Conservation (phyloP, 2,888 invertebrate species). For the Callosobruchus maculatus region DNA sequence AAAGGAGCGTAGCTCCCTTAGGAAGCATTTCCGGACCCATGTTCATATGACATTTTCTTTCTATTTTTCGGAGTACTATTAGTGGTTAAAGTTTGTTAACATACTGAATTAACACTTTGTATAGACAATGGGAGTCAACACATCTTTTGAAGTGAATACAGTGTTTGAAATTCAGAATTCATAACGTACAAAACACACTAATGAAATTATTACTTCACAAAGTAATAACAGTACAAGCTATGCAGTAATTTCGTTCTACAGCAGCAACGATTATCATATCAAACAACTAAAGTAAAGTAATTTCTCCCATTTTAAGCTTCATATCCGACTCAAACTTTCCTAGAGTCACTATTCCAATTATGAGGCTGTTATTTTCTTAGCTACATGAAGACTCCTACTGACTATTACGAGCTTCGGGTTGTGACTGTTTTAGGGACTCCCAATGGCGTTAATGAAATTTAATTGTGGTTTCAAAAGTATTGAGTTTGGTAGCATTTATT, state of each 20-base stretch:
- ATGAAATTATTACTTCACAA: neutral
- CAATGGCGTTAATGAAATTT: neutral
- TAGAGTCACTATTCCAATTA: neutral
- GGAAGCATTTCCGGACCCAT: too few species aligned
- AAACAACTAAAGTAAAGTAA: neutral
- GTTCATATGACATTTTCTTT: too few species aligned
- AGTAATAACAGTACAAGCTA: neutral
- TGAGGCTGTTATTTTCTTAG: neutral
- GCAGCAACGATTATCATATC: neutral
- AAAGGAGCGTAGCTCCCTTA: too few species aligned
- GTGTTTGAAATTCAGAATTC: too few species aligned
- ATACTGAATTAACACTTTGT: too few species aligned
- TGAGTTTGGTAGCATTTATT: too few species aligned
- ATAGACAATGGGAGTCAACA: too few species aligned
- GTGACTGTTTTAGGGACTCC: neutral
- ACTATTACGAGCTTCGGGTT: neutral
- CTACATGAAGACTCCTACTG: neutral
- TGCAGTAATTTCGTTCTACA: neutral
- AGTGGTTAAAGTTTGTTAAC: too few species aligned
- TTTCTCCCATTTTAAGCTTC: neutral
- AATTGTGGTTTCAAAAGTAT: too few species aligned
- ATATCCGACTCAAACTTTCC: neutral
- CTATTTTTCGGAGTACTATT: too few species aligned
- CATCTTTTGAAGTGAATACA: too few species aligned
- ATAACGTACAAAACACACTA: too few species aligned